phyloP scores from a whole-genome alignment of 2,113 vertebrate genomes.

The Xiphorhynchus elegans region DNA sequence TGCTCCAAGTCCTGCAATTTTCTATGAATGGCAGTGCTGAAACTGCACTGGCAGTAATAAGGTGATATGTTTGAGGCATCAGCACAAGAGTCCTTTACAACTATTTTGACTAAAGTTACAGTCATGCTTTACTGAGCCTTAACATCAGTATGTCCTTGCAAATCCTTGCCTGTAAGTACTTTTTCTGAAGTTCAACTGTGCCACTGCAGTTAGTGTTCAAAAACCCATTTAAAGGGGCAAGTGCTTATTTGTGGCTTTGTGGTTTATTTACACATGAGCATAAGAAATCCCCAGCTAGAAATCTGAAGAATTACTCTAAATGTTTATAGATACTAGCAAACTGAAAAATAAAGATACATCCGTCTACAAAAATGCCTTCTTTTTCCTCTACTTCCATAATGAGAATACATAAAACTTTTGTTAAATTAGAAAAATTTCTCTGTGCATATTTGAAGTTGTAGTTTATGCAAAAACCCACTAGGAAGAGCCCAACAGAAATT shows the following conservation, averaged over 20 bases:
- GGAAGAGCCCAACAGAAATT: not conserved
- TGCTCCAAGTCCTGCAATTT: not conserved
- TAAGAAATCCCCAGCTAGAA: conserved; percentile 7
- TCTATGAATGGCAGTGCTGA: not conserved
- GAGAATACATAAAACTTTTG: conserved; percentile 2
- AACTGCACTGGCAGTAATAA: not conserved
- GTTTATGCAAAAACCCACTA: not conserved
- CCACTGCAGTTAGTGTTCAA: not conserved
- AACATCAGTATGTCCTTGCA: not conserved
- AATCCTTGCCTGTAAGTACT: not conserved
- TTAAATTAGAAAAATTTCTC: conserved; percentile 22
- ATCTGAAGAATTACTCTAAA: conserved; percentile 14
- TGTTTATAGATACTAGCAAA: not conserved
- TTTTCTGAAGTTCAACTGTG: not conserved
- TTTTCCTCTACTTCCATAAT: not conserved
- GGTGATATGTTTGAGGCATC: not conserved
- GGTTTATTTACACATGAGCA: conserved; percentile 50
- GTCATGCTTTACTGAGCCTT: not conserved
- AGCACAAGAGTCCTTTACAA: not conserved
- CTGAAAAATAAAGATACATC: conserved; percentile 56
- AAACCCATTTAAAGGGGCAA: not conserved
- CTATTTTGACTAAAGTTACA: not conserved
- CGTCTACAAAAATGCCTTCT: not conserved
- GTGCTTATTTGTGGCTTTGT: conserved; percentile 10
- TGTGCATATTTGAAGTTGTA: not conserved